Conservation (phyloP, 2,113 vertebrate species). For the Erpornis zantholeuca region DNA sequence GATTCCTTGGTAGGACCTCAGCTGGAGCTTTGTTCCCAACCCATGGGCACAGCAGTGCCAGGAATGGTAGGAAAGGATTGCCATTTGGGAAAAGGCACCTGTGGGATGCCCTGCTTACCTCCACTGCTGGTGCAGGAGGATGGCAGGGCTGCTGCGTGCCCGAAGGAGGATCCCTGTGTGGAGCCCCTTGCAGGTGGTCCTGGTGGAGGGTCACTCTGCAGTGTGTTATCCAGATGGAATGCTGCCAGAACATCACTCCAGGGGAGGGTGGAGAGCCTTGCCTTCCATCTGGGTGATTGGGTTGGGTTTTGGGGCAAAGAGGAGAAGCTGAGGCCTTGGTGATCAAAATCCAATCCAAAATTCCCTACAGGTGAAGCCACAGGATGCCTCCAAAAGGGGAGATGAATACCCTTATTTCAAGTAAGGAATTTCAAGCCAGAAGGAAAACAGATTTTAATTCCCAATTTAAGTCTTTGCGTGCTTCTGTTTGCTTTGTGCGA, state of each 20-base stretch:
- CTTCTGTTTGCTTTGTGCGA: neutral
- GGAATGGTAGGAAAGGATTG: neutral
- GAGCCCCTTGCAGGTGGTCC: neutral
- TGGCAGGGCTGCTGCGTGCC: neutral
- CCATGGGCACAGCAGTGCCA: accelerated
- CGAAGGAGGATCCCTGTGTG: neutral
- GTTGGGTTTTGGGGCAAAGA: neutral
- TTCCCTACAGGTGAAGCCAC: neutral
- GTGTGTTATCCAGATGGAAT: accelerated
- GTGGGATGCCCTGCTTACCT: neutral
- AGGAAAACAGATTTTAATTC: neutral
- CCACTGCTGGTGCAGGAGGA: too few species aligned
- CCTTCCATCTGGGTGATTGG: neutral
- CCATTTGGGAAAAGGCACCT: neutral
- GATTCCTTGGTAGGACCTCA: neutral
- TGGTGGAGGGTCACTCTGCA: accelerated
- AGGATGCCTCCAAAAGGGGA: neutral
- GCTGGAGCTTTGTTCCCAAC: neutral
- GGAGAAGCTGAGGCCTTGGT: accelerated
- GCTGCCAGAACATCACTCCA: neutral
- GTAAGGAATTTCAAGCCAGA: neutral
- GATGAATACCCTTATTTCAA: neutral
- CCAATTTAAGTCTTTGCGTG: neutral
- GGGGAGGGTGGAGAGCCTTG: neutral
- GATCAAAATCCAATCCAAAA: neutral